Evolutionary conservation across 1,140 invertebrate species (phyloP).

Genomic region (Scylla paramamosain): DNA sequence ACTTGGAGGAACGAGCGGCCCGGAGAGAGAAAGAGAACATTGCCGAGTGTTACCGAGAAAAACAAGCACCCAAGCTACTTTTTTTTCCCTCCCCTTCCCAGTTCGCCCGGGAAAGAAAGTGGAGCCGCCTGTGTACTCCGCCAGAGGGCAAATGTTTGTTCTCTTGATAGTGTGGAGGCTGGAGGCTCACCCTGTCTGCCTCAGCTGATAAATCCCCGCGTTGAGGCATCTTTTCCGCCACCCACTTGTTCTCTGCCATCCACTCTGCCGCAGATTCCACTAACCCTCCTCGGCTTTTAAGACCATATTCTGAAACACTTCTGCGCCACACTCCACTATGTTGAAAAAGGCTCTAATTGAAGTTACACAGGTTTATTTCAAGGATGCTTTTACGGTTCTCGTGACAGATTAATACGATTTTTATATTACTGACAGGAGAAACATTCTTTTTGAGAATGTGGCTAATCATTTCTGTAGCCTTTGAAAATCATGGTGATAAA

Average conservation of each 20-base stretch:
- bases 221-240: not conserved
- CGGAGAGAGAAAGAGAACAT: not conserved
- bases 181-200: not conserved
- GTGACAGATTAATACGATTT: too few relatives aligned
- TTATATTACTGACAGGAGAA: too few relatives aligned
- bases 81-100: not conserved
- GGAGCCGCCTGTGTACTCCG: not conserved
- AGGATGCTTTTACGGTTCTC: too few relatives aligned
- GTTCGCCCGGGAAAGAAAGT: not conserved
- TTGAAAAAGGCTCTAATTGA: too few relatives aligned
- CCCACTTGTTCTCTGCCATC: not conserved
- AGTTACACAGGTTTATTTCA: too few relatives aligned
- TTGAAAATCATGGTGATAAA: too few relatives aligned
- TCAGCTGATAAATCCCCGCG: conserved; percentile 1
- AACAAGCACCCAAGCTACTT: not conserved
- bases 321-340: too few relatives aligned
- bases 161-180: not conserved
- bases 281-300: too few relatives aligned
- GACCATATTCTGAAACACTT: too few relatives aligned
- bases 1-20: not conserved
- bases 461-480: too few relatives aligned
- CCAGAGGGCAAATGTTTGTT: conserved; percentile 2
- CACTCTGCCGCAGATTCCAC: not conserved
- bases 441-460: too few relatives aligned
- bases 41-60: not conserved